Base-by-base conservation (phyloP, 2,888 invertebrate genomes). In the Mongoloraphidia duomilia region DNA sequence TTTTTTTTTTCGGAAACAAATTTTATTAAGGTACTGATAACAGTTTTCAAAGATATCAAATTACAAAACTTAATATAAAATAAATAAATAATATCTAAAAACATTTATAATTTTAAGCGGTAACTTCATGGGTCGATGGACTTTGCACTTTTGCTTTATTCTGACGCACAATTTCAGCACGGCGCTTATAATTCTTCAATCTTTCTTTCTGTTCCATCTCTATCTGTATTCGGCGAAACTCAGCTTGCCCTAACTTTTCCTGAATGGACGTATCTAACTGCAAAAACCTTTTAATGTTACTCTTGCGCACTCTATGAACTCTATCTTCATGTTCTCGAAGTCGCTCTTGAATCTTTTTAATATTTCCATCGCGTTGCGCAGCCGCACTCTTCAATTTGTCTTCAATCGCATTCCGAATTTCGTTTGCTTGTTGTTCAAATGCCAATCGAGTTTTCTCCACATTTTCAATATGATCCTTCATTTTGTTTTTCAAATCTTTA, bases 271-370 rank as follows among this genome's bases (percentile, higher is more conserved):
- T 70, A 65, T 84, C 82, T 52, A 85, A 69, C 64, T 80, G 78
- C 60, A 76, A 75, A 63, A 82, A 79, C 59, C 78, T 77, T 61
- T 79, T 77, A 61, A 74, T 73, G 70, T 82, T 80, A 58, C 76
- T 75, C 47, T 75, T 70, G 58, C 82, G 79, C 51, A 84, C 83
- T 58, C 81, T 80, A 64, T 75, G 75, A 37, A 81, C 82, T 65
- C 83, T 82, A 54, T 84, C 83, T 71, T 85, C 84, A 69, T 93
- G 93, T 68, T 92, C 90, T 69, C 86, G 87, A 53, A 93, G 81
- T 58, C 90, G 84, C 58, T 90, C 89, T 59, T 90, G 72, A 82
- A 91, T 88, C 69, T 85, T 89, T 71, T 87, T 87, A 59, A 92
- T 82, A 66, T 91, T 88, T 65, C 87, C 88, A 66, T 92, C 90